Evolutionary conservation across 2,113 vertebrate genomes (phyloP), one percentile per base, ranked within the genome.

Genomic region (Chaenocephalus aceratus): DNA sequence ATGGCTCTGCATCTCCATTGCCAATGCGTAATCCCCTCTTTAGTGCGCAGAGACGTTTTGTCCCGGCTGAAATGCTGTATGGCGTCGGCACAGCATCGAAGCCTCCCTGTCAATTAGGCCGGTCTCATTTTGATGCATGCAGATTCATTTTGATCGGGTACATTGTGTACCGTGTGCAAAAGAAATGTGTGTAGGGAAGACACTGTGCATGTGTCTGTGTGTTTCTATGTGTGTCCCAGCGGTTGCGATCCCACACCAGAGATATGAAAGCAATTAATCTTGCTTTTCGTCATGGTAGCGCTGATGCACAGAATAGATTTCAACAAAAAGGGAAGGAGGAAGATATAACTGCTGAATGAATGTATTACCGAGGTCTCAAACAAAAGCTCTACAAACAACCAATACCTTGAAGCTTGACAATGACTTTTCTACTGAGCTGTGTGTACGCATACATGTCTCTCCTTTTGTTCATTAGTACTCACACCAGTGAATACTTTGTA

Each of bases 211-310:
- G 30, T 0, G 10, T 18, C 18, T 30, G 49, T 44, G 48, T 56
- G 66, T 57, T 44, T 85, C 48, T 73, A 56, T 72, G 49, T 53
- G 63, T 54, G 6, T 69, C 52, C 72, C 72, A 75, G 74, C 41
- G 2, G 75, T 78, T 76, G 58, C 56, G 68, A 80, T 86, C 71
- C 65, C 49, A 78, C 68, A 58, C 71, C 54, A 67, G 51, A 74
- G 81, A 89, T 86, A 88, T 90, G 84, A 89, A 85, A 86, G 86
- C 84, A 89, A 90, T 89, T 89, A 80, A 88, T 90, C 86, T 86
- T 75, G 73, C 48, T 89, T 90, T 86, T 86, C 79, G 85, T 88
- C 82, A 82, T 72, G 72, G 46, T 74, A 69, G 77, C 53, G 21
- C 54, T 76, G 82, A 91, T 80, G 73, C 68, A 75, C 48, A 58